Base-by-base conservation (phyloP, 1,140 invertebrate species). In the Nephila pilipes region DNA sequence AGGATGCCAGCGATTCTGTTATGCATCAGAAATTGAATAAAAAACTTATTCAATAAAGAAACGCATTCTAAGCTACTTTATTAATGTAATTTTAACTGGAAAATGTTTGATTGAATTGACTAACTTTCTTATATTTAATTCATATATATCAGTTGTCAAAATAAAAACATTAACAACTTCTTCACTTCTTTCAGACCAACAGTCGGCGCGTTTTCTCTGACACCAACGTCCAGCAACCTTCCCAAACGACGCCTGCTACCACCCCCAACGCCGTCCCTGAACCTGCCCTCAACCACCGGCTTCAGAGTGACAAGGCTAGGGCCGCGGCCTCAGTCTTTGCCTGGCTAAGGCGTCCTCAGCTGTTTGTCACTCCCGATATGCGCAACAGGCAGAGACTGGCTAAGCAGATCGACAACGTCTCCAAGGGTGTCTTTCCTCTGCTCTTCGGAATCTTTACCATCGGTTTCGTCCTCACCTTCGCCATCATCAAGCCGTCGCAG, bases 351-450 rank as follows among this genome's bases (percentile, higher is more conserved):
- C 69, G 93, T 85, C 93, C 93, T 83, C 94, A 94, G 87, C 80
- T 90, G 69, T 90, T 93, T 79, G 93, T 91, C 92, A 69, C 94
- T 29, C 93, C 94, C 16, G 98, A 98, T 96, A 98, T 98, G 96
- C 98, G 98, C 63, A 98, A 98, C 95, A 63, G 94, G 60, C 93
- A 94, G 54, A 96, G 98, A 94, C 97, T 98, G 94, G 98, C 98
- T 85, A 98, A 98, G 96, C 98, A 98, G 87, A 98, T 99, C 95
- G 98, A 99, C 96, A 98, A 98, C 93, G 98, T 99, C 95, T 98
- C 98, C 60, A 97, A 98, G 95, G 98, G 98, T 95, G 98, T 98
- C 93, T 99, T 98, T 96, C 98, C 98, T 94, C 97, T 97, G 94
- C 98, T 98, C 94, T 99, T 98, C 95, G 97, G 97, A 95, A 97